Conservation (phyloP, 2,888 invertebrate genomes). For the Diplolepis rosae region DNA sequence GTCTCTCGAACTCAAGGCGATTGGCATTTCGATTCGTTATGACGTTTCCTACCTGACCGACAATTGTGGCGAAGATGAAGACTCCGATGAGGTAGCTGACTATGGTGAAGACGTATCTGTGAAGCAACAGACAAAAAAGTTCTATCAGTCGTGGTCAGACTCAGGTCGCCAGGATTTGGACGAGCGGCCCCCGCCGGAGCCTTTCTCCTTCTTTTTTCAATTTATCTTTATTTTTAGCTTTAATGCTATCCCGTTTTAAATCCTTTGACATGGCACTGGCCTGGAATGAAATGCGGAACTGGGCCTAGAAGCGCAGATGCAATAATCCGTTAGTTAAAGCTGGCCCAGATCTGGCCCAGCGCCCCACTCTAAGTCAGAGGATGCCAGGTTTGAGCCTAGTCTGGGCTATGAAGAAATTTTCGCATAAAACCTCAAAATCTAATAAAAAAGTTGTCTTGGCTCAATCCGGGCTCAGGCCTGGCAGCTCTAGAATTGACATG, state of each 20-base stretch:
- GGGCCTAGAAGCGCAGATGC: no score
- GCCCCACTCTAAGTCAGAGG: no score
- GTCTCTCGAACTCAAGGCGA: conserved; percentile 93
- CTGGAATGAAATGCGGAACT: no score
- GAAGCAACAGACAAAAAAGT: conserved; percentile 56
- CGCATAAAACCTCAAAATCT: no score
- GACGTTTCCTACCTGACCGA: conserved; percentile 98
- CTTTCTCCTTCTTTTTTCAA: conserved; percentile 62
- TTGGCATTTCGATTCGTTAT: conserved; percentile 98
- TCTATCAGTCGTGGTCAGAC: conserved; percentile 61
- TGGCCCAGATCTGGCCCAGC: no score
- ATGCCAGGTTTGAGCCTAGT: no score
- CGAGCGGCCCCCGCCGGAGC: conserved; percentile 73
- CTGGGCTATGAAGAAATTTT: no score
- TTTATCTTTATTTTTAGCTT: conserved; percentile 30
- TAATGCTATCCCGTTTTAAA: background rate
- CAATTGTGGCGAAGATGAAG: conserved; percentile 98
- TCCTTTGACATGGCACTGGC: no score
- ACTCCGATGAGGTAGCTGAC: conserved; percentile 97
- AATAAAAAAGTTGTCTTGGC: no score
- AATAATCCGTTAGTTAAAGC: no score
- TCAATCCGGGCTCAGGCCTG: no score
- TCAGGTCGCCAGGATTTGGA: conserved; percentile 59
- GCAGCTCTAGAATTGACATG: no score
- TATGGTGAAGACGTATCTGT: conserved; percentile 96